Conservation (phyloP, 2,797 vertebrate species). For the Rousettus madagascariensis region DNA sequence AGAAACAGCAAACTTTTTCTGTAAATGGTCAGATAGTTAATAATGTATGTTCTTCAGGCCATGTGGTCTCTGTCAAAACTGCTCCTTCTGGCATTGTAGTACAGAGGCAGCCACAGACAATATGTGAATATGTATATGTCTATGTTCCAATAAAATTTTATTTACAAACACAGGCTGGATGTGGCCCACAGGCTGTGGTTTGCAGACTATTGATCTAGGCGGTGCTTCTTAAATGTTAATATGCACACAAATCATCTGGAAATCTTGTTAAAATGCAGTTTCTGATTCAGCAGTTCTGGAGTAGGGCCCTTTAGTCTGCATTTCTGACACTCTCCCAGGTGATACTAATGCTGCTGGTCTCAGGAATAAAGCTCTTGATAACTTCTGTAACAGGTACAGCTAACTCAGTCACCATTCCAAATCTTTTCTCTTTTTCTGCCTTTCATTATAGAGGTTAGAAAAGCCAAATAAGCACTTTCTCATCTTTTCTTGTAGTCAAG, state of each 20-base stretch:
- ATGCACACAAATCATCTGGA: background rate
- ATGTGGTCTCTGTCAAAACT: background rate
- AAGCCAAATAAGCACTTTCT: background rate
- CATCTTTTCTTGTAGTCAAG: background rate
- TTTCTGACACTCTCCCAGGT: background rate
- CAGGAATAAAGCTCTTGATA: background rate
- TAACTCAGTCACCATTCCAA: background rate
- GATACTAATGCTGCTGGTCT: background rate
- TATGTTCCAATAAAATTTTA: background rate
- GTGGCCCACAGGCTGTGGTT: background rate
- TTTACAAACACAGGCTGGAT: background rate
- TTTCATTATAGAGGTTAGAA: background rate
- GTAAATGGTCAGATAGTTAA: background rate
- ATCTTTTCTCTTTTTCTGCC: background rate
- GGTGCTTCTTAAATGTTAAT: background rate
- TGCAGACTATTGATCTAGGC: background rate
- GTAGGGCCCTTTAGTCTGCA: background rate
- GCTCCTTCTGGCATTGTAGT: background rate
- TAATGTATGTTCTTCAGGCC: background rate
- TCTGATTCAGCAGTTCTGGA: background rate
- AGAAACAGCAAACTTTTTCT: background rate
- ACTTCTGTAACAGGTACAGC: background rate
- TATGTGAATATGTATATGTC: background rate
- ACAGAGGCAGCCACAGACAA: background rate
- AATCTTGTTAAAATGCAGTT: background rate